These are phyloP conservation scores for Poeciliopsis occidentalis DNA, from an alignment of 2,113 vertebrate species.

Conservation along the genomic window DNA sequence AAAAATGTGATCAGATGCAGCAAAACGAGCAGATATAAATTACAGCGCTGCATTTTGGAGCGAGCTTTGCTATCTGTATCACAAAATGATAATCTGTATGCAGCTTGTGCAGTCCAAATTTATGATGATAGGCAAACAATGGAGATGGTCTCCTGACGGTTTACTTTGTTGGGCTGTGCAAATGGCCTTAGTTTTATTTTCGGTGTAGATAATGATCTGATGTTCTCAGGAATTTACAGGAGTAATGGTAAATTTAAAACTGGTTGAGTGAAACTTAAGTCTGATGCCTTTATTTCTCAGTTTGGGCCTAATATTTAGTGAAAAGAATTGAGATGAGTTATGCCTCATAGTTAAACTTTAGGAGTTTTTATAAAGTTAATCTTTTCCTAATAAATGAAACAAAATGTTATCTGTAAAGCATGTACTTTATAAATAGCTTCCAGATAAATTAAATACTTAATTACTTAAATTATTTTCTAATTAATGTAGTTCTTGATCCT, in stretches of 20 bases:
- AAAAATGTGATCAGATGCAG: conserved; percentile 14
- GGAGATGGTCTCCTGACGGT: conserved; percentile 15
- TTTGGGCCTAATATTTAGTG: not conserved
- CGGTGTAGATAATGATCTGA: conserved; percentile 38
- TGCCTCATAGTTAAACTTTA: not conserved
- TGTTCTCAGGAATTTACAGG: conserved; percentile 9
- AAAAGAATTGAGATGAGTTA: not conserved
- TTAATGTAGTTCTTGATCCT: too few relatives aligned
- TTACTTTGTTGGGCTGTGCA: not conserved
- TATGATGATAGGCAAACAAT: conserved; percentile 29
- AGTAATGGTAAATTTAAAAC: not conserved
- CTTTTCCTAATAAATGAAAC: too few relatives aligned
- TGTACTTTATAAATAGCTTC: too few relatives aligned
- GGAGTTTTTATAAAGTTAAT: too few relatives aligned
- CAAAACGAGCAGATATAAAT: conserved; percentile 16
- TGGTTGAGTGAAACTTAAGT: not conserved
- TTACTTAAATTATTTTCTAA: too few relatives aligned
- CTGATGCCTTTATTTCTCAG: not conserved
- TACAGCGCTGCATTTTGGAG: not conserved
- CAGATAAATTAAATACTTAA: too few relatives aligned
- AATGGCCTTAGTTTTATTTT: conserved; percentile 25
- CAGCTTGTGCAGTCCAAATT: conserved; percentile 13
- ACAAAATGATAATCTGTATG: conserved; percentile 15
- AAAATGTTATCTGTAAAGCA: too few relatives aligned
- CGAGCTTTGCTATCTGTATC: not conserved